Evolutionary conservation across 1,140 invertebrate species (phyloP).

Genomic region (Dinoponera quadriceps): DNA sequence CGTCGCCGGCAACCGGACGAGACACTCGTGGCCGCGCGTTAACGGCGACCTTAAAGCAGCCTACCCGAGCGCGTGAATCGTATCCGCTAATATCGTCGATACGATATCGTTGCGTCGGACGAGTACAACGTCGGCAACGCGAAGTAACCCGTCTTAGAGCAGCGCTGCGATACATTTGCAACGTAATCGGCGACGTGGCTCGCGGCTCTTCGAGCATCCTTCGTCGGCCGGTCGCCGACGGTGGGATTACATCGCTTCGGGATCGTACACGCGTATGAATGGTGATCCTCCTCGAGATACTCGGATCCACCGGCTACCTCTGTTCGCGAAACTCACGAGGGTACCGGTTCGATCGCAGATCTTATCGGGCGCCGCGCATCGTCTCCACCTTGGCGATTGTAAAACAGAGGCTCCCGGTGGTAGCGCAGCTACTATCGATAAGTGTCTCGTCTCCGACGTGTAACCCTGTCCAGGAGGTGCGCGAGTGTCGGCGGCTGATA

Average conservation of each 20-base stretch:
- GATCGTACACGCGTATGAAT: conserved; percentile 15
- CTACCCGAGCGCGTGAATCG: background rate
- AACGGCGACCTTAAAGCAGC: background rate
- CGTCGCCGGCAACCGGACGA: conserved; percentile 1
- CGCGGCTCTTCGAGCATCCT: background rate
- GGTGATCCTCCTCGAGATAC: conserved; percentile 24
- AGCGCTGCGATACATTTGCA: background rate
- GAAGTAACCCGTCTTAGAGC: background rate
- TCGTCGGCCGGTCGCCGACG: conserved; percentile 21
- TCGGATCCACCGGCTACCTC: conserved; percentile 27
- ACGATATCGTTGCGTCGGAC: conserved; percentile 33
- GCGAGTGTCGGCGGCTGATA: conserved; percentile 15
- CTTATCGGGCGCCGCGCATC: conserved; percentile 70
- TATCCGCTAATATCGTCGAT: conserved; percentile 32
- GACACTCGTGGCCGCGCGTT: background rate
- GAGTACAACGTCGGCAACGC: background rate
- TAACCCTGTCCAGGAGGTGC: conserved; percentile 29
- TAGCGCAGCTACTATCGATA: conserved; percentile 46
- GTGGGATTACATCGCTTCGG: conserved; percentile 28
- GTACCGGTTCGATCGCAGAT: conserved; percentile 77
- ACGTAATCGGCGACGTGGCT: conserved; percentile 26
- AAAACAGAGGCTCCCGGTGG: conserved; percentile 69
- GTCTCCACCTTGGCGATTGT: conserved; percentile 68
- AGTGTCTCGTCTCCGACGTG: conserved; percentile 14
- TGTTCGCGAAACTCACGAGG: conserved; percentile 61